Base-by-base conservation (phyloP, 2,888 invertebrate genomes). In the Zygothrica quintamaculata region DNA sequence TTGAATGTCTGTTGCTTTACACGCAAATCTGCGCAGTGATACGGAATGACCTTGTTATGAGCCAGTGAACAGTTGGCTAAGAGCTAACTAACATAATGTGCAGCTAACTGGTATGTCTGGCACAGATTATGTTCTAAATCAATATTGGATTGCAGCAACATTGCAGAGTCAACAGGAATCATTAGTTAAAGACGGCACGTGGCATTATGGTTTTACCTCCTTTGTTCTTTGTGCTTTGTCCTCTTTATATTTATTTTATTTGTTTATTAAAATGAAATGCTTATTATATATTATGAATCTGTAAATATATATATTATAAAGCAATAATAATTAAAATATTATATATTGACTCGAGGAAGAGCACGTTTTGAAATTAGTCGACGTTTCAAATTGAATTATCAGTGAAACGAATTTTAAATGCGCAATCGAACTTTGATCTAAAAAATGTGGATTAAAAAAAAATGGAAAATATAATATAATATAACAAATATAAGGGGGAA, bases 11-110 rank as follows among this genome's bases (percentile, higher is more conserved):
- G 40, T 29, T 29, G 53, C 40, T 66, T 69, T 58, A 57, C 69
- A 69, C 65, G 65, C 65, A 51, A 51, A 69, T 69, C 57, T 58
- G 69, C 51, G 65, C 69, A 69, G 46, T 61, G 65, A 65, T 40
- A 46, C 15, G 66, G 65, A 69, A 66, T 66, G 65, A 58, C 69
- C 65, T 51, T 61, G 55, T 69, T 69, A 37, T 57, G 33, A 50
- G 44, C 57, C 18, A 61, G 31, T 61, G 39, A 50, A 15, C 48
- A 61, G 25, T 8, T 43, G 47, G 6, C 31, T 16, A 50, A 5
- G 25, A 39, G 46, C 18, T 2, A 5, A 2, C 18, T 22, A 33
- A 59, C 18, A 26, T 13, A 25, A 40, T 29, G 12, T n/a, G 25
- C 11, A 22, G 29, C n/a, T 5, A n/a, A 5, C 25, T 46, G n/a